A percentile compares a stretch with the other conserved stretches of the same genome.
Conservation (phyloP, 1,140 invertebrate genomes). For the Stratiolaelaps scimitus region DNA sequence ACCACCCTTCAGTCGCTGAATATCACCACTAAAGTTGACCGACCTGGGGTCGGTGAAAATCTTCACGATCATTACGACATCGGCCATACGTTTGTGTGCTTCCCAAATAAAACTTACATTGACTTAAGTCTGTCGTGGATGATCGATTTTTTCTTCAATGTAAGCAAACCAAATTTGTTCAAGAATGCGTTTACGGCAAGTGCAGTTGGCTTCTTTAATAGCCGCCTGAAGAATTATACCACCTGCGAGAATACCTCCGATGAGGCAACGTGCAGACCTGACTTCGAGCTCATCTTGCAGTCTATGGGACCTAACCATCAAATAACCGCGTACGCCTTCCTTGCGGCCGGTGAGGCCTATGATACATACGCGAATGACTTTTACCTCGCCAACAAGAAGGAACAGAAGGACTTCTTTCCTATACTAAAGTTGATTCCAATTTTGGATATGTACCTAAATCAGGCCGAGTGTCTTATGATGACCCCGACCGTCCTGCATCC, state of each 20-base stretch:
- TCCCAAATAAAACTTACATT: background rate
- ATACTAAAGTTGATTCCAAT: too few relatives aligned
- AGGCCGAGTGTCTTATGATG: too few relatives aligned
- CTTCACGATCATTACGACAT: constrained; percentile 28
- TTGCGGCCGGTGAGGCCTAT: background rate
- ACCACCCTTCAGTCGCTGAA: constrained; percentile 57
- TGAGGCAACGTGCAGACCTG: background rate
- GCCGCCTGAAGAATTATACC: background rate
- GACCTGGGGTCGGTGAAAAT: constrained; percentile 32
- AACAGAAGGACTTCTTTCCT: too few relatives aligned
- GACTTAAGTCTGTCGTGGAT: background rate
- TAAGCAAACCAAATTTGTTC: background rate
- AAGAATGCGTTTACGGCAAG: background rate
- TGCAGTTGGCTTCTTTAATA: background rate
- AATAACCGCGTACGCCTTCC: background rate
- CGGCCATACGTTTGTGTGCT: too few relatives aligned
- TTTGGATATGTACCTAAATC: too few relatives aligned
- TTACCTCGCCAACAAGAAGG: too few relatives aligned
- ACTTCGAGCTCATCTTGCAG: constrained; percentile 2
- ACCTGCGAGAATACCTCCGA: background rate
- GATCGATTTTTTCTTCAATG: background rate
- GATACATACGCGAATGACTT: too few relatives aligned
- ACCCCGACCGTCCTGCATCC: too few relatives aligned
- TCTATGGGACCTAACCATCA: background rate
- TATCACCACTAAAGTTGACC: constrained; percentile 31